A percentile compares a stretch with the other conserved stretches of the same genome.
Evolutionary conservation across 2,113 vertebrate species (phyloP).

Genomic region (Aegithalos caudatus): DNA sequence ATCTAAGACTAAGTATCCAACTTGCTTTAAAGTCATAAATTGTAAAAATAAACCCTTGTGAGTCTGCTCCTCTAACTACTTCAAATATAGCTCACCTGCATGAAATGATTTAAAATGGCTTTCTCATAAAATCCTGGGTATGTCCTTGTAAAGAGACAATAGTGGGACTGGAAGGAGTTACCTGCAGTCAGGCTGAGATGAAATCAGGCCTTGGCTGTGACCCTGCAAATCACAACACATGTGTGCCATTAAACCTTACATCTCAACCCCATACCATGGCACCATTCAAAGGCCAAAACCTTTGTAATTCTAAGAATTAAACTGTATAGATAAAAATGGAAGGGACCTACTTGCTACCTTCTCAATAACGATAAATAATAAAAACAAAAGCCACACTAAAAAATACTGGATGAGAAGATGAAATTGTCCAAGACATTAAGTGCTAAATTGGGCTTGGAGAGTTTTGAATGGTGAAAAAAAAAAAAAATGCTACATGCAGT

Average conservation of each 20-base stretch:
- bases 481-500: not conserved
- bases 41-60: not conserved
- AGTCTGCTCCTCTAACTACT: not conserved
- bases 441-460: not conserved
- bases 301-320: not conserved
- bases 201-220: not conserved
- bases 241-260: not conserved
- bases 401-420: not conserved
- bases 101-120: not conserved
- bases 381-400: not conserved
- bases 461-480: not conserved
- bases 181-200: not conserved
- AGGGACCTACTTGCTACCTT: not conserved
- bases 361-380: not conserved
- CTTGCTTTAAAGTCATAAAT: not conserved
- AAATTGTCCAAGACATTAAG: not conserved
- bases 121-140: not conserved
- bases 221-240: fast-evolving
- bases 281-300: not conserved
- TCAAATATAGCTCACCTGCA: not conserved
- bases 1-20: not conserved
- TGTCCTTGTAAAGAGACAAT: not conserved
- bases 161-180: not conserved
- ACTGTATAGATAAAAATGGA: not conserved
- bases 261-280: not conserved